Evolutionary conservation across 2,888 invertebrate genomes (phyloP).

Genomic region (Dendrolimus pini): DNA sequence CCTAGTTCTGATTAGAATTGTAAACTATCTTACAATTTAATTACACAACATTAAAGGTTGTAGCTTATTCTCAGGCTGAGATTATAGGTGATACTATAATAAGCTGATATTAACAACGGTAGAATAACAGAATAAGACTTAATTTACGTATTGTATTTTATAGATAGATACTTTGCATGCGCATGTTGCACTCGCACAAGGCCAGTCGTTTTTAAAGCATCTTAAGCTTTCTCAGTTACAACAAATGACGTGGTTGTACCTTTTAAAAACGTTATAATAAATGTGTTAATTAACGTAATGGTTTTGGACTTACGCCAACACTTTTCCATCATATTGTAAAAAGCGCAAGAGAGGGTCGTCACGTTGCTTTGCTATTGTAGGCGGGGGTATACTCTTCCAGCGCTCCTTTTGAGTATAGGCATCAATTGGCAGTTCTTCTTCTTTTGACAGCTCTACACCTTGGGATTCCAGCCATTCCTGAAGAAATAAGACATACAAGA

Average conservation of each 20-base stretch:
- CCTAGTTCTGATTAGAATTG: not conserved
- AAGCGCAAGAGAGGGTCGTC: conserved; percentile 78
- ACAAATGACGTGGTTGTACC: too few relatives aligned
- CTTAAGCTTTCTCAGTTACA: too few relatives aligned
- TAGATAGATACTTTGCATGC: too few relatives aligned
- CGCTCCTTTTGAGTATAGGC: conserved; percentile 77
- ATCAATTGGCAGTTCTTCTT: conserved; percentile 83
- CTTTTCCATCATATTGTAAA: conserved; percentile 86
- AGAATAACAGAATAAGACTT: too few relatives aligned
- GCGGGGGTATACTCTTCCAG: conserved; percentile 52
- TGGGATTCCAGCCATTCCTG: conserved; percentile 90
- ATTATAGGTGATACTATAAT: too few relatives aligned
- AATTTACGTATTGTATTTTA: too few relatives aligned
- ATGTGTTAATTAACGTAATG: conserved; percentile 2
- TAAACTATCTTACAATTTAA: not conserved
- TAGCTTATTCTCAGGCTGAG: too few relatives aligned
- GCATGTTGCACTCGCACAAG: too few relatives aligned
- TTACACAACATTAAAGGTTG: not conserved
- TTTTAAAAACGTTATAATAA: not conserved
- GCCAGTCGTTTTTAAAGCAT: too few relatives aligned
- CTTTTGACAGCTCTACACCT: conserved; percentile 84
- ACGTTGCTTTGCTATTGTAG: conserved; percentile 26
- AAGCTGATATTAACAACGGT: too few relatives aligned
- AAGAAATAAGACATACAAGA: not conserved
- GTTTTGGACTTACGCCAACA: conserved; percentile 76